phyloP scores from a whole-genome alignment of 2,888 invertebrate genomes.

The Danaus chrysippus region DNA sequence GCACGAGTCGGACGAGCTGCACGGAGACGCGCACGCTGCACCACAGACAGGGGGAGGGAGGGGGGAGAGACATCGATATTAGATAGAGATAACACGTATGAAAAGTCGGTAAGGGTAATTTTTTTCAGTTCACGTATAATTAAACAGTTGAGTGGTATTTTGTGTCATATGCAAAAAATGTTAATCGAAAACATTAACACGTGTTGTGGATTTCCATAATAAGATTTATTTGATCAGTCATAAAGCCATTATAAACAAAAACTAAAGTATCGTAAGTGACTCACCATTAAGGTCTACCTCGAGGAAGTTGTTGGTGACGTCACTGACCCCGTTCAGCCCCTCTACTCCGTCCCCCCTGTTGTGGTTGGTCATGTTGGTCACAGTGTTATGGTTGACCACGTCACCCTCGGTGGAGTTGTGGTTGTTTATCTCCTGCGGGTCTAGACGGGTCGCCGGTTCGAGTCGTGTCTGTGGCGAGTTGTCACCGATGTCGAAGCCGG shows the following conservation, averaged over 20 bases:
- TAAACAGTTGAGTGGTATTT: too few species aligned
- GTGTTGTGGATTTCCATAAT: too few species aligned
- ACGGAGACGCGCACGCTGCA: slow-evolving; percentile 55
- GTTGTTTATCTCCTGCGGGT: slow-evolving; percentile 21
- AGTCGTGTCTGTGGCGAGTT: slow-evolving; percentile 39
- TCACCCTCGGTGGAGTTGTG: slow-evolving; percentile 36
- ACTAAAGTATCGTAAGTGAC: slow-evolving; percentile 23
- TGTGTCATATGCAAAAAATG: too few species aligned
- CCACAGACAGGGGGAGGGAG: too few species aligned
- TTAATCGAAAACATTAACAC: too few species aligned
- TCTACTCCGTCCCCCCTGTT: slow-evolving; percentile 39
- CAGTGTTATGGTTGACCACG: slow-evolving; percentile 43
- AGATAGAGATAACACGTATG: too few species aligned
- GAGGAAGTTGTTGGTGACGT: slow-evolving; percentile 58
- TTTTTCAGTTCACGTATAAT: too few species aligned
- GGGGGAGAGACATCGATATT: too few species aligned
- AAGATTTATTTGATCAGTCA: too few species aligned
- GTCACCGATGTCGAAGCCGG: slow-evolving; percentile 56
- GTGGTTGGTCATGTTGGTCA: slow-evolving; percentile 41
- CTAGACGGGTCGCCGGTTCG: slow-evolving; percentile 31
- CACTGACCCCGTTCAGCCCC: slow-evolving; percentile 49
- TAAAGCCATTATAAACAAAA: too few species aligned
- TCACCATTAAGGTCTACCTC: slow-evolving; percentile 71
- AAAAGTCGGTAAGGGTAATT: too few species aligned
- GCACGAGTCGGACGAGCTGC: slow-evolving; percentile 65